Conservation (phyloP, 2,888 invertebrate genomes). For the Notocelia uddmanniana region DNA sequence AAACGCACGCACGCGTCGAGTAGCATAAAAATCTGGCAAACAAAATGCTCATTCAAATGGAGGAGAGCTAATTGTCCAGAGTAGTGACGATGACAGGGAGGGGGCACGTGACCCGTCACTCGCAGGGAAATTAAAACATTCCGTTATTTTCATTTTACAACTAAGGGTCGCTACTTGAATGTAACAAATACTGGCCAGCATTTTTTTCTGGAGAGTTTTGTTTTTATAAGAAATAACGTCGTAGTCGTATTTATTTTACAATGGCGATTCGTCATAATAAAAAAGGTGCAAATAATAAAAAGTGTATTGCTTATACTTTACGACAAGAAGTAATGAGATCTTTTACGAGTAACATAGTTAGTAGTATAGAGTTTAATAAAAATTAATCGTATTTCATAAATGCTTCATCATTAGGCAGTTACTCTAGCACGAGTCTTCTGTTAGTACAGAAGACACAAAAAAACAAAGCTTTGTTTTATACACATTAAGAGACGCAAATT, state of each 20-base stretch:
- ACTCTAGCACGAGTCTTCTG: too few species aligned
- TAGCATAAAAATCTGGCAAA: conserved; percentile 65
- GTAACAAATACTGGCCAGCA: conserved; percentile 32
- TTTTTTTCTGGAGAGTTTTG: conserved; percentile 18
- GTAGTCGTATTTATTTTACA: neutral
- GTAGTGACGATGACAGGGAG: conserved; percentile 80
- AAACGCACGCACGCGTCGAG: conserved; percentile 55
- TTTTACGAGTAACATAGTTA: conserved; percentile 28
- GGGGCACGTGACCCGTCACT: conserved; percentile 85
- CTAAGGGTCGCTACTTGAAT: conserved; percentile 44
- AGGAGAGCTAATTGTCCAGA: conserved; percentile 74
- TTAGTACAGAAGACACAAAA: too few species aligned
- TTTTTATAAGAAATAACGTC: conserved; percentile 9
- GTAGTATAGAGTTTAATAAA: conserved; percentile 60
- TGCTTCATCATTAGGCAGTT: too few species aligned
- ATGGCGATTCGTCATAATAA: conserved; percentile 32
- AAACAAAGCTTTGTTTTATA: too few species aligned
- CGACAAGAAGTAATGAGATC: too few species aligned
- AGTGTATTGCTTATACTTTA: too few species aligned
- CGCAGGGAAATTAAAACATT: conserved; percentile 86
- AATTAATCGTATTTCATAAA: conserved; percentile 47
- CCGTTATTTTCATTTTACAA: conserved; percentile 75
- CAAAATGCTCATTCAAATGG: conserved; percentile 50
- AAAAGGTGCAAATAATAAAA: too few species aligned
- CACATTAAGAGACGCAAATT: conserved; percentile 14